Conservation (phyloP, 1,140 invertebrate species). For the Eulimnadia texana region DNA sequence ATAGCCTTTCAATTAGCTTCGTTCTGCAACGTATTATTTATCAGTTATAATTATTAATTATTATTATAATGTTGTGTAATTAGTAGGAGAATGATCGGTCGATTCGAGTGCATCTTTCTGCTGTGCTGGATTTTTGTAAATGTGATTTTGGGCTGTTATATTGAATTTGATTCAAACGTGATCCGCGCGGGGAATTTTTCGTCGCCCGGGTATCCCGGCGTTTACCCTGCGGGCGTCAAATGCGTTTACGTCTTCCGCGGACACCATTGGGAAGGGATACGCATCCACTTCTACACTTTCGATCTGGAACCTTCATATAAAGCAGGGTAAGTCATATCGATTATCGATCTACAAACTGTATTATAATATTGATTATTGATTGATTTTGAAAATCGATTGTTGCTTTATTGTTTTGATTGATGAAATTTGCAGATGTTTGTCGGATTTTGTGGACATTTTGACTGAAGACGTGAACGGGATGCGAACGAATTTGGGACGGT, state of each 20-base stretch:
- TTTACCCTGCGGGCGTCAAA: conserved; percentile 28
- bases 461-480: background rate
- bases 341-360: too few species aligned
- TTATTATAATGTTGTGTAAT: too few species aligned
- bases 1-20: too few species aligned
- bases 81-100: too few species aligned
- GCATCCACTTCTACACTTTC: conserved; percentile 8
- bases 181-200: conserved; percentile 27
- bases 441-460: conserved; percentile 12
- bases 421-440: conserved; percentile 16
- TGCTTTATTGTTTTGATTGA: background rate
- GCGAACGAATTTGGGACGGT: conserved; percentile 9
- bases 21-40: too few species aligned
- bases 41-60: too few species aligned
- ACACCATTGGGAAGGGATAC: conserved; percentile 11
- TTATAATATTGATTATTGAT: background rate
- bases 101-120: too few species aligned
- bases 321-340: background rate
- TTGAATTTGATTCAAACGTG: conserved; percentile 4
- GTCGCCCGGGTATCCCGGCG: conserved; percentile 31
- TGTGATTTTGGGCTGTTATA: background rate
- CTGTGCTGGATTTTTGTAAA: too few species aligned
- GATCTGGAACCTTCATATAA: conserved; percentile 11
- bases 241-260: conserved; percentile 27
- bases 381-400: background rate